Evolutionary conservation across 2,888 invertebrate genomes (phyloP).

Genomic region (Acronicta alni): DNA sequence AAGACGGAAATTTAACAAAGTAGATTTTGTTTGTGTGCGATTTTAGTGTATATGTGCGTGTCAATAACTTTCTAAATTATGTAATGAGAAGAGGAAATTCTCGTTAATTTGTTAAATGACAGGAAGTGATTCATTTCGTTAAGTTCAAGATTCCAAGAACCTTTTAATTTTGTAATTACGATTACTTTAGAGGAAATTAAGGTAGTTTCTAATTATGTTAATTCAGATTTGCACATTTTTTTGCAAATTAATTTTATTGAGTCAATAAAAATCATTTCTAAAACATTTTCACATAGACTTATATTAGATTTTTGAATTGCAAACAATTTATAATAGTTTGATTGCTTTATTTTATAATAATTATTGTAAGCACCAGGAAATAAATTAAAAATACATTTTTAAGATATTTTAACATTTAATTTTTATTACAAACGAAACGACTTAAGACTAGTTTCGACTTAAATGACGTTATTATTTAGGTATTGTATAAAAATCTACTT

Average conservation of each 20-base stretch:
- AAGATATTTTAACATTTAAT: constrained; percentile 58
- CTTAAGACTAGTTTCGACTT: constrained; percentile 76
- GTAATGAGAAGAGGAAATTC: constrained; percentile 48
- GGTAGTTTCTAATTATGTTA: constrained; percentile 4
- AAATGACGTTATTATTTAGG: constrained; percentile 66
- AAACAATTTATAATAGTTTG: no score
- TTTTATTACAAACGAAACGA: constrained; percentile 80
- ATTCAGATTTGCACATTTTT: not conserved
- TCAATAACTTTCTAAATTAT: constrained; percentile 52
- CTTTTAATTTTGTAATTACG: constrained; percentile 4
- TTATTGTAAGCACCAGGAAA: constrained; percentile 29
- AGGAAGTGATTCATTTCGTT: constrained; percentile 41
- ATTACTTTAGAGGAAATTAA: constrained; percentile 5
- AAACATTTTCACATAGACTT: no score
- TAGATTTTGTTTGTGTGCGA: constrained; percentile 13
- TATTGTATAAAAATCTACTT: constrained; percentile 72
- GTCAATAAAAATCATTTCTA: no score
- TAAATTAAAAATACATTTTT: constrained; percentile 46
- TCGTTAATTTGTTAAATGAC: constrained; percentile 36
- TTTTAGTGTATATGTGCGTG: constrained; percentile 14
- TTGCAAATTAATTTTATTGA: no score
- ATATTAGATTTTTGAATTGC: no score
- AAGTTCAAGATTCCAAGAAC: constrained; percentile 12
- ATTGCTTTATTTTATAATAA: constrained; percentile 10
- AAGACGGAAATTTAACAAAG: no score